Base-by-base conservation (phyloP, 2,113 vertebrate genomes). In the Notothenia coriiceps region DNA sequence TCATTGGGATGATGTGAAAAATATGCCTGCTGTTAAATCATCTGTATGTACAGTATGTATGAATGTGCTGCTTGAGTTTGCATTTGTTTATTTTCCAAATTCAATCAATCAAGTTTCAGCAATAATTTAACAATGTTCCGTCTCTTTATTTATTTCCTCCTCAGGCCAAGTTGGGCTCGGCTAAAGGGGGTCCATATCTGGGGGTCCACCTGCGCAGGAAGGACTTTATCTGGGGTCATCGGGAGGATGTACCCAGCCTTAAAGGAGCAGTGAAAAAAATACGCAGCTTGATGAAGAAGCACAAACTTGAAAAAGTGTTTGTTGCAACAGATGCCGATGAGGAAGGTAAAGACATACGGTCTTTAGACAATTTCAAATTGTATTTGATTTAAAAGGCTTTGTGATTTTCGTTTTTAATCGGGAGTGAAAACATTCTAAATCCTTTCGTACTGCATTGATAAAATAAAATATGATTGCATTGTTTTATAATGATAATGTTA, bases 221-320 rank as follows among this genome's bases (percentile, higher is more conserved):
- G 82, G 98, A 99, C 86, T 99, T 99, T 47, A 93, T 99, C 86
- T 99, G 98, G 98, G 98, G 98, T 40, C 98, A 99, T 93, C 92
- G 97, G 89, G 96, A 97, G 49, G 98, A 99, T 0, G 96, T 99
- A 11, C 98, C 98, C 46, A 97, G 96, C 79, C 94, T 99, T 10
- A 95, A 93, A 17, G 96, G 95, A 13, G 96, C 97, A 0, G 96
- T 94, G 18, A 95, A 94, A 91, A 97, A 95, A 90, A 97, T 99
- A 63, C 96, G 25, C 44, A 96, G 94, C 86, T 95, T 99, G 54
- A 91, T 98, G 96, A 94, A 95, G 88, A 93, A 64, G 1, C 93
- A 96, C 73, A 94, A 94, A 79, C 95, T 99, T 17, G 80, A 95
- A 22, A 95, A 64, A 51, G 96, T 99, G 67, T 99, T 99, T 77